Percentiles rank a stretch among this genome's conserved stretches.
These are phyloP conservation scores for Gila orcuttii DNA, from an alignment of 2,113 vertebrate species.

Conservation along the genomic window DNA sequence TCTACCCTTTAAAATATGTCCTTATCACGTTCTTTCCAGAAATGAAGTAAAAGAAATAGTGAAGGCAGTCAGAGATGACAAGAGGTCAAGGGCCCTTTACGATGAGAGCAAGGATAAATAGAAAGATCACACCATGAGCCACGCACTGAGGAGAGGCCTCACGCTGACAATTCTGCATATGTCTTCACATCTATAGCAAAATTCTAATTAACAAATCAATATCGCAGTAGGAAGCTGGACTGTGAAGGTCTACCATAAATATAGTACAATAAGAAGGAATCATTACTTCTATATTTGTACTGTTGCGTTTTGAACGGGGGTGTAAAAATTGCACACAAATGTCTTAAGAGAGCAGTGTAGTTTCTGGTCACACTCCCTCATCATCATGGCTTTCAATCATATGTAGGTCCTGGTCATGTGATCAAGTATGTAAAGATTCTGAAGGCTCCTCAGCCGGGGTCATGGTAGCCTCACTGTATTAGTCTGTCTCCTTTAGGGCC, in stretches of 20 bases:
- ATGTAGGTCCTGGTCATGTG: background rate
- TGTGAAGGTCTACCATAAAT: slow-evolving; percentile 53
- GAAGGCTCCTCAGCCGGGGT: slow-evolving; percentile 29
- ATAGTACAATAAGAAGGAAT: slow-evolving; percentile 9
- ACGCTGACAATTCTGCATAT: slow-evolving; percentile 70
- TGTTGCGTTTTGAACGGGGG: background rate
- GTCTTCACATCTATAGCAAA: slow-evolving; percentile 60
- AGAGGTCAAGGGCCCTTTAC: background rate
- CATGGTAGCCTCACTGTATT: slow-evolving; percentile 32
- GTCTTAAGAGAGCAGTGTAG: slow-evolving; percentile 1
- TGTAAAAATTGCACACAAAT: slow-evolving; percentile 42
- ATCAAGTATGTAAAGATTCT: background rate
- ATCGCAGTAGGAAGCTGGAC: slow-evolving; percentile 7
- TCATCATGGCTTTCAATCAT: slow-evolving; percentile 34
- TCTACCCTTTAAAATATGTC: background rate
- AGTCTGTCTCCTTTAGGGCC: slow-evolving; percentile 44
- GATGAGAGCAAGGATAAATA: slow-evolving; percentile 13
- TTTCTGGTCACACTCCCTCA: slow-evolving; percentile 8
- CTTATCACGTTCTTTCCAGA: background rate
- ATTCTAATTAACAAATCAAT: slow-evolving; percentile 50
- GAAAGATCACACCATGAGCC: too few relatives aligned
- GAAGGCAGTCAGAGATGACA: background rate
- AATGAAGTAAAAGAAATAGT: background rate
- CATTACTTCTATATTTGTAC: background rate
- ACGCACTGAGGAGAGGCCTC: slow-evolving; percentile 53